Evolutionary conservation across 2,113 vertebrate species (phyloP).

Genomic region (Parotia lawesii): DNA sequence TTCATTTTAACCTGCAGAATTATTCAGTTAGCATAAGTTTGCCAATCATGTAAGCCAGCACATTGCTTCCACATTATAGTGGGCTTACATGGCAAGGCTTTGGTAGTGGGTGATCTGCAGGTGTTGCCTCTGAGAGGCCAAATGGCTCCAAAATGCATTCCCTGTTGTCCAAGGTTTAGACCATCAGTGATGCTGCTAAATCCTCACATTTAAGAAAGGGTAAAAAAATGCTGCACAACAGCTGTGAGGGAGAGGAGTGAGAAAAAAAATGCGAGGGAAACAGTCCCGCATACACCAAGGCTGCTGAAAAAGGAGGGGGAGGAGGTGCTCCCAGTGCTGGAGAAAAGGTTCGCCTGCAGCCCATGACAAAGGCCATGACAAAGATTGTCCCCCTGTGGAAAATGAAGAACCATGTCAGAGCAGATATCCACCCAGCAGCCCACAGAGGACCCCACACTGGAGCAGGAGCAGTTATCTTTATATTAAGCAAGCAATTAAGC

Average conservation of each 20-base stretch:
- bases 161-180: not conserved
- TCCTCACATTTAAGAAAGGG: not conserved
- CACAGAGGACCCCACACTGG: not conserved
- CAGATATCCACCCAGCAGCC: not conserved
- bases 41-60: not conserved
- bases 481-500: not conserved
- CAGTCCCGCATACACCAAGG: not conserved
- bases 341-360: not conserved
- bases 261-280: not conserved
- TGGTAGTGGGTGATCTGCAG: not conserved
- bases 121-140: not conserved
- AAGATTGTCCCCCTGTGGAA: not conserved
- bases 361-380: not conserved
- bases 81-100: not conserved
- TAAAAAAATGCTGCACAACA: not conserved
- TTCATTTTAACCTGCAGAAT: not conserved
- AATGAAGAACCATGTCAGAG: fast-evolving
- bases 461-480: not conserved
- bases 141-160: not conserved
- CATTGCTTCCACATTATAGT: not conserved
- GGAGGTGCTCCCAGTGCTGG: not conserved
- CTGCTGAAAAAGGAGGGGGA: not conserved
- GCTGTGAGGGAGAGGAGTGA: not conserved
- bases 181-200: not conserved
- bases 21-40: not conserved